Evolutionary conservation across 2,797 vertebrate species (phyloP).

Genomic region (Pangasius macronema): DNA sequence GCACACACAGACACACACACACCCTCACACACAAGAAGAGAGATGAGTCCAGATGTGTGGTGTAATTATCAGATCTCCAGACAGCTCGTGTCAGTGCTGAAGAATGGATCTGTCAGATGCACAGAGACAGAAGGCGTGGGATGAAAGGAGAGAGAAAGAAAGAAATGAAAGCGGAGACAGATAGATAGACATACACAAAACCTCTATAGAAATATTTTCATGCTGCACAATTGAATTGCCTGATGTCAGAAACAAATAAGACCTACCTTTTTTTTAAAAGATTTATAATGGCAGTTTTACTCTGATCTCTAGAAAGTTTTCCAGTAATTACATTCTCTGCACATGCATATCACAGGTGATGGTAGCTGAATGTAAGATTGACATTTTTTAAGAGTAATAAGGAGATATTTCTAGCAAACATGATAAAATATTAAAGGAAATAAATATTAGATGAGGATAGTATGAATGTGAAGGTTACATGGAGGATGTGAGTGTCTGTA

Average conservation of each 20-base stretch:
- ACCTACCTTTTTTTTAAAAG: not conserved
- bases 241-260: slow-evolving; percentile 4
- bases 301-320: not conserved
- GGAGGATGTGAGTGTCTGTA: not conserved
- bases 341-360: not conserved
- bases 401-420: not conserved
- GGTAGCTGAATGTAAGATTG: not conserved
- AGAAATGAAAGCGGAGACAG: slow-evolving; percentile 23
- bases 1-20: slow-evolving; percentile 17
- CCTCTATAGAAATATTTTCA: slow-evolving; percentile 25
- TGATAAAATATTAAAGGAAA: slow-evolving; percentile 20
- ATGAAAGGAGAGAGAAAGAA: slow-evolving; percentile 20
- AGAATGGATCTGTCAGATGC: slow-evolving; percentile 45
- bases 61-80: slow-evolving; percentile 54
- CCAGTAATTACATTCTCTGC: not conserved
- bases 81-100: slow-evolving; percentile 39
- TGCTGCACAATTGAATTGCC: not conserved
- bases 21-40: slow-evolving; percentile 17
- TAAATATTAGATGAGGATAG: slow-evolving; percentile 16
- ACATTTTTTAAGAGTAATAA: not conserved
- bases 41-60: slow-evolving; percentile 48
- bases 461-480: not conserved
- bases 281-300: not conserved
- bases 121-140: slow-evolving; percentile 27
- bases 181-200: slow-evolving; percentile 17